Evolutionary conservation across 2,888 invertebrate genomes (phyloP).

Genomic region (Aproaerema taeniolella): DNA sequence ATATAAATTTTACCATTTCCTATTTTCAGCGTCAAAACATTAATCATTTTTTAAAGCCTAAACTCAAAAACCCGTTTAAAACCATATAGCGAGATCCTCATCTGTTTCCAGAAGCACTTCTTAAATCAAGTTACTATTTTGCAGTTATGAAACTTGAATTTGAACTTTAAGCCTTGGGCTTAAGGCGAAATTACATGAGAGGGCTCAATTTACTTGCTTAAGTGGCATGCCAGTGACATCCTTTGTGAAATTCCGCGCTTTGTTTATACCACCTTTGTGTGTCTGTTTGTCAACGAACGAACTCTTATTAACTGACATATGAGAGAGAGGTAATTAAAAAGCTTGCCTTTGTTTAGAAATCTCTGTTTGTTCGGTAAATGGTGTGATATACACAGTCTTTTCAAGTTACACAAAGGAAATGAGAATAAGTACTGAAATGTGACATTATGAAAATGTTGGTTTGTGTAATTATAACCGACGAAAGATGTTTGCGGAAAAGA

Average conservation of each 20-base stretch:
- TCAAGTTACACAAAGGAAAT: not conserved
- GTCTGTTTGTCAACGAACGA: slow-evolving; percentile 33
- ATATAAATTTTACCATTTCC: too few species aligned
- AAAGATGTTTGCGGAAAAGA: not conserved
- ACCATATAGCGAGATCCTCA: slow-evolving; percentile 5
- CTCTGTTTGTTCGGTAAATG: slow-evolving; percentile 12
- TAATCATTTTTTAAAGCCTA: too few species aligned
- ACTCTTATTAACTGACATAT: slow-evolving; percentile 40
- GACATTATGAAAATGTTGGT: too few species aligned
- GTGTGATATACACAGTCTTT: not conserved
- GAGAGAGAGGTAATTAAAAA: slow-evolving; percentile 44
- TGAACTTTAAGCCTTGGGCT: not conserved
- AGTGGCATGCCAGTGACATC: slow-evolving; percentile 41
- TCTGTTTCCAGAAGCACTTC: slow-evolving; percentile 3
- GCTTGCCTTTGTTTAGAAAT: slow-evolving; percentile 24
- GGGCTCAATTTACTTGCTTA: not conserved
- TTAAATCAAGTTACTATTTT: too few species aligned
- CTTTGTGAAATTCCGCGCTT: slow-evolving; percentile 41
- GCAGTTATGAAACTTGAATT: too few species aligned
- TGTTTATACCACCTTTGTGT: slow-evolving; percentile 44
- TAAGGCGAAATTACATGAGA: not conserved
- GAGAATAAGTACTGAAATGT: too few species aligned
- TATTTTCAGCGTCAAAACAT: too few species aligned
- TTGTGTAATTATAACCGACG: not conserved
- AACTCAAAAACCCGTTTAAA: too few species aligned